Base-by-base conservation (phyloP, 2,797 vertebrate genomes). In the Gadopsis marmoratus region DNA sequence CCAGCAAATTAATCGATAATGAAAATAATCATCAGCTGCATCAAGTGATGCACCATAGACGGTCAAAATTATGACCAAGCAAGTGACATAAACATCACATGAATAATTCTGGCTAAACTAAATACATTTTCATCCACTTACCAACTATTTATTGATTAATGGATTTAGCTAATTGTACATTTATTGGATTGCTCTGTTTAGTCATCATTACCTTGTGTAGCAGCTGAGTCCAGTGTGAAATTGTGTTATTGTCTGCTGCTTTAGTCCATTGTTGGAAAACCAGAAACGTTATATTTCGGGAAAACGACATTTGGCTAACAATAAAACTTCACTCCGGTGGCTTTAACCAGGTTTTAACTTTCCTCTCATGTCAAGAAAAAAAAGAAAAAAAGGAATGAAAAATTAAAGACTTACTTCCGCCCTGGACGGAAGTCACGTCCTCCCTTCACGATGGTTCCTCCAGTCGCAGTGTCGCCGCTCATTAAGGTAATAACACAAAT, bases 391-490 rank as follows among this genome's bases (percentile, higher is more conserved):
- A n/a, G 4, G 58, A 75, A 26, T 26, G 26, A 26, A 26, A 26
- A 26, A 26, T 26, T 4, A 8, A 12, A 50, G 16, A 50, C 5
- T 0, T 0, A 83, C 66, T 87, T 90, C 89, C 90, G 86, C 19
- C 23, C 3, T 2, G 0, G 7, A 78, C 83, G 87, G 87, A 91
- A 81, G 71, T 87, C 4, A 55, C 50, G 2, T 23, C 29, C 54
- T 64, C 10, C 33, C 21, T 66, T 68, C 78, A 95, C 78, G 67
- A 98, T 97, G 97, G 88, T 94, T 50, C 95, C 96, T 0, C 97
- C 97, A 0, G 96, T 97, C 48, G 94, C 96, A 76, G 96, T 97
- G 12, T 97, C 97, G 11, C 96, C 96, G 35, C 95, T 98, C 0
- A 97, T 98, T 82, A 97, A 97, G 97, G 97, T 97, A 94, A 74